Percentiles rank a stretch among this genome's conserved stretches.
phyloP scores from a whole-genome alignment of 2,888 invertebrate genomes.

The Lamproptera curius region DNA sequence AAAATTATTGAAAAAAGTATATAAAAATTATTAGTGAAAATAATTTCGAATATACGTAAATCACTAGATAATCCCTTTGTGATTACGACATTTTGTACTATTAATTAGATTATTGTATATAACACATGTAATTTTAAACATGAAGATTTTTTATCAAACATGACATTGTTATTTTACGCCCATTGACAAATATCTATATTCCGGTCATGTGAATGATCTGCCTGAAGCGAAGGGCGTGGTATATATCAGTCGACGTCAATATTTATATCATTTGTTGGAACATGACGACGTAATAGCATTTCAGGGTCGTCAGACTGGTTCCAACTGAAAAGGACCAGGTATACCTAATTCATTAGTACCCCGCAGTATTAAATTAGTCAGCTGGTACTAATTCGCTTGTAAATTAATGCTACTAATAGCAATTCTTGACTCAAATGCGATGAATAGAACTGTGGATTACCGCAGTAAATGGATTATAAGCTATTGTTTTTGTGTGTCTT shows the following conservation, averaged over 20 bases:
- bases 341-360: slow-evolving; percentile 4
- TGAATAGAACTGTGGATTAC: slow-evolving; percentile 9
- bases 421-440: slow-evolving; percentile 2
- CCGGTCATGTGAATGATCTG: too few species aligned
- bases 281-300: slow-evolving; percentile 6
- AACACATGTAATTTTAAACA: too few species aligned
- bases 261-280: slow-evolving; percentile 5
- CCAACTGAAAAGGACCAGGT: slow-evolving; percentile 4
- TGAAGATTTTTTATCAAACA: too few species aligned
- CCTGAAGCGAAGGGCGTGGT: not conserved
- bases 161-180: too few species aligned
- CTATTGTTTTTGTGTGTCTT: slow-evolving; percentile 1
- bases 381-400: slow-evolving; percentile 14
- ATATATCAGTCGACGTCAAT: slow-evolving; percentile 1
- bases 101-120: too few species aligned
- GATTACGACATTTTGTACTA: too few species aligned
- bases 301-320: slow-evolving; percentile 6
- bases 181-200: slow-evolving; percentile 1
- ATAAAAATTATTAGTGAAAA: too few species aligned
- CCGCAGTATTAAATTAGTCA: slow-evolving; percentile 13
- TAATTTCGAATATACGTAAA: too few species aligned
- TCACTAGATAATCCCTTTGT: too few species aligned
- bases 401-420: not conserved
- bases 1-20: too few species aligned
- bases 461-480: slow-evolving; percentile 27